Evolutionary conservation across 2,888 invertebrate species (phyloP), one percentile per base, ranked within the genome.

Genomic region (Dynastes tityus): DNA sequence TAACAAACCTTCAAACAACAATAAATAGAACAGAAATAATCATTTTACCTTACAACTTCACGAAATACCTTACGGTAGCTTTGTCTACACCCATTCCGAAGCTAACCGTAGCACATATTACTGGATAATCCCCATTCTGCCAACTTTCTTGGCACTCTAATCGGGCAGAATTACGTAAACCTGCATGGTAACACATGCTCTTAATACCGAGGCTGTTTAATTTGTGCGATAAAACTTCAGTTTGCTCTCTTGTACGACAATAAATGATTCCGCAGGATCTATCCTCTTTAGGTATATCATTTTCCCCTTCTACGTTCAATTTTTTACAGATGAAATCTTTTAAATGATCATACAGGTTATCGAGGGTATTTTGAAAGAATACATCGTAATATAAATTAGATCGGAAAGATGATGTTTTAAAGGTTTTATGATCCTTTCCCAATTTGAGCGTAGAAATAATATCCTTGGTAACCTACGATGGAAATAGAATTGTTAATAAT

Each of bases 21-120:
- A 13, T 32, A 13, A 32, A 29, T 32, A 32, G 9, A 13, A 29
- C 1, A 29, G 9, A 11, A 61, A 29, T 11, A 63, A 11, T 27
- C 55, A 16, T 58, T 22, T 58, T 58, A 58, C 5, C 2, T 45
- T 11, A 45, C 8, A 63, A 63, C 11, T 27, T 6, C 27, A 58
- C n/a, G 8, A 45, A 2, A 45, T 84, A 94, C 94, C 95, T 91
- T 13, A 99, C 99, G 77, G 95, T 93, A 2, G 96, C 93, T 89
- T 99, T 99, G 88, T 99, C 99, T 2, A 99, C 97, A 67, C 99
- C 99, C 99, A 99, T 99, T 55, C 99, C 99, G 90, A 99, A 99
- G 85, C 98, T 98, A 78, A 99, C 95, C 0, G 99, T 99, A 3
- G 99, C 99, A 82, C 96, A 96, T 82, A 99, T 98, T 40, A 98